phyloP scores from a whole-genome alignment of 23 tunicate species.

The Halocynthia aurantium region DNA sequence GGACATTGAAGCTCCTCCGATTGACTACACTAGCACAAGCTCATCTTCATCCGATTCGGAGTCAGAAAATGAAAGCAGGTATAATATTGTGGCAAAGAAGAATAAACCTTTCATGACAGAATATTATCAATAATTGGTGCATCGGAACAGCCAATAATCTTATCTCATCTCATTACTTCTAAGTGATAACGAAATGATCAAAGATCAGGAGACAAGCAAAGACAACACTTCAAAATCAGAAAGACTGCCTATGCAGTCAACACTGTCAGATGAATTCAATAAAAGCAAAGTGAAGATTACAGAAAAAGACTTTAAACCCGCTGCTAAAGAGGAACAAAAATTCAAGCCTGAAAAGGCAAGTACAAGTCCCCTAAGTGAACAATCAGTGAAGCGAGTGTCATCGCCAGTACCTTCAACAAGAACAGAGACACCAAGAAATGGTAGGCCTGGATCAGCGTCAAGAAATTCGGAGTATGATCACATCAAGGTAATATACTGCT shows the following conservation, averaged over 20 bases:
- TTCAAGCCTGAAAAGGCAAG: not conserved
- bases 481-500: conserved; percentile 19
- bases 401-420: not conserved
- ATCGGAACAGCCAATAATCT: not conserved
- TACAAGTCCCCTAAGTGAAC: not conserved
- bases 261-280: too few species aligned
- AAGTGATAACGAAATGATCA: too few species aligned
- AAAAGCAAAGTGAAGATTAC: too few species aligned
- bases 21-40: conserved; percentile 41
- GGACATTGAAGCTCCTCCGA: conserved; percentile 85
- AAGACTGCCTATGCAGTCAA: too few species aligned
- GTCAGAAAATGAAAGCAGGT: conserved; percentile 43
- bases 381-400: not conserved
- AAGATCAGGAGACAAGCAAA: too few species aligned
- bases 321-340: too few species aligned
- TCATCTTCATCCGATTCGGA: conserved; percentile 31
- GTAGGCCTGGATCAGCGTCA: conserved; percentile 19
- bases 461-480: conserved; percentile 12
- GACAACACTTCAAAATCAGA: too few species aligned
- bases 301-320: too few species aligned
- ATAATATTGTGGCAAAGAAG: not conserved
- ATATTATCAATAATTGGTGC: not conserved
- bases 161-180: too few species aligned
- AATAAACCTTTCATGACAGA: not conserved
- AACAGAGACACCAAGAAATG: not conserved